Percentiles rank a stretch among this genome's conserved stretches.
Conservation (phyloP, 2,797 vertebrate species). For the Lerista edwardsae region DNA sequence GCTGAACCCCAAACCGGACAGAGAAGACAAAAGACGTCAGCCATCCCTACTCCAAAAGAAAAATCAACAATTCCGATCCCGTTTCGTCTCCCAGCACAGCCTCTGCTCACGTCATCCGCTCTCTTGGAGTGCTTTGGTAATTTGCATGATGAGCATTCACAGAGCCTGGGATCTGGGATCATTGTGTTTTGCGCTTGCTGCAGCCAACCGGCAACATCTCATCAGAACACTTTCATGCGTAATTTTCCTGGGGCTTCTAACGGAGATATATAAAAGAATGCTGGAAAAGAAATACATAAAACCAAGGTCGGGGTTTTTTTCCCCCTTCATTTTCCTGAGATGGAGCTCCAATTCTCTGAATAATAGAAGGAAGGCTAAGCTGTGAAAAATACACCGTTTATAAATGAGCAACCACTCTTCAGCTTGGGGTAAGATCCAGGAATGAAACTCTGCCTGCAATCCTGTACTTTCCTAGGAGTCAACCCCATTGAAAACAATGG, state of each 20-base stretch:
- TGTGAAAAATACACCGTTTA: constrained; percentile 22
- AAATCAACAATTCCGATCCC: constrained; percentile 66
- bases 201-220: constrained; percentile 66
- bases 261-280: constrained; percentile 4
- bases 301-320: background rate
- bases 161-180: constrained; percentile 64
- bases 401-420: constrained; percentile 44
- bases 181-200: constrained; percentile 53
- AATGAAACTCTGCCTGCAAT: constrained; percentile 18
- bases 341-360: constrained; percentile 29
- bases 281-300: constrained; percentile 28
- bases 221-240: constrained; percentile 61
- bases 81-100: constrained; percentile 54
- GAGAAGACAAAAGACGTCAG: constrained; percentile 41
- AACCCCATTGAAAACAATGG: too few species aligned
- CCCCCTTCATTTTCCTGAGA: constrained; percentile 45
- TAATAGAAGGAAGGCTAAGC: constrained; percentile 42
- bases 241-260: constrained; percentile 60
- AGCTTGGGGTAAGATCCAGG: constrained; percentile 40
- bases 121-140: constrained; percentile 65
- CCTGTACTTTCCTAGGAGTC: too few species aligned
- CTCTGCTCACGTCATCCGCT: constrained; percentile 62
- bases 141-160: constrained; percentile 74
- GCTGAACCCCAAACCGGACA: background rate
- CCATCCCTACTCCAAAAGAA: constrained; percentile 49